Evolutionary conservation across 2,113 vertebrate species (phyloP).

Genomic region (Conger conger): DNA sequence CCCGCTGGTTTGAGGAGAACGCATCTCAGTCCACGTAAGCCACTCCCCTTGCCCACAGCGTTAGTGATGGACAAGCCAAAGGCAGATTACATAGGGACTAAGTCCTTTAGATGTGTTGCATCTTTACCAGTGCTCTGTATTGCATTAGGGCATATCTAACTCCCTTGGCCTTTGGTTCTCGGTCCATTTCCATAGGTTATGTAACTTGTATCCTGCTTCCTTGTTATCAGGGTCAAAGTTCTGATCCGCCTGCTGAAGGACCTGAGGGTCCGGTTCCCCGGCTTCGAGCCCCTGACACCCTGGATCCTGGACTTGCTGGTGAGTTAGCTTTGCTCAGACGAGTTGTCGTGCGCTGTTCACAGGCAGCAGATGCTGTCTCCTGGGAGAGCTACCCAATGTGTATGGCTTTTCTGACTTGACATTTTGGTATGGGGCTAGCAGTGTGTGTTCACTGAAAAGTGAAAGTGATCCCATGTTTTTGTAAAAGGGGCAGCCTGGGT

Average conservation of each 20-base stretch:
- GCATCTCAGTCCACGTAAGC: conserved; percentile 96
- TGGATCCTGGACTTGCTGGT: conserved; percentile 98
- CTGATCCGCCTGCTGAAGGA: conserved; percentile 93
- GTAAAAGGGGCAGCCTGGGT: not conserved
- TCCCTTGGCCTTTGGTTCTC: not conserved
- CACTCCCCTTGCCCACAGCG: not conserved
- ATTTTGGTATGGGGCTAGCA: not conserved
- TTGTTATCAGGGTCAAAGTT: conserved; percentile 85
- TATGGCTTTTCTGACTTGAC: not conserved
- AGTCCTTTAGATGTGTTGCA: not conserved
- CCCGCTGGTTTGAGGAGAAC: conserved; percentile 98
- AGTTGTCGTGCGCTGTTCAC: not conserved
- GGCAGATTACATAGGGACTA: not conserved
- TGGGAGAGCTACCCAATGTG: not conserved
- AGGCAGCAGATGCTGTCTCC: not conserved
- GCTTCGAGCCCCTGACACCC: conserved; percentile 91
- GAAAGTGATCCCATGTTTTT: not conserved
- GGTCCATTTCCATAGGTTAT: conserved; percentile 6
- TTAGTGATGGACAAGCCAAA: not conserved
- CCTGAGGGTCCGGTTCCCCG: conserved; percentile 84
- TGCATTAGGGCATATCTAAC: not conserved
- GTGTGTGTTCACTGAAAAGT: not conserved
- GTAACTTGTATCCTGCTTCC: not conserved
- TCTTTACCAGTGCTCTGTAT: not conserved
- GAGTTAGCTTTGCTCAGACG: conserved; percentile 14